phyloP scores from a whole-genome alignment of 2,888 invertebrate genomes.

The Spialia ferax region DNA sequence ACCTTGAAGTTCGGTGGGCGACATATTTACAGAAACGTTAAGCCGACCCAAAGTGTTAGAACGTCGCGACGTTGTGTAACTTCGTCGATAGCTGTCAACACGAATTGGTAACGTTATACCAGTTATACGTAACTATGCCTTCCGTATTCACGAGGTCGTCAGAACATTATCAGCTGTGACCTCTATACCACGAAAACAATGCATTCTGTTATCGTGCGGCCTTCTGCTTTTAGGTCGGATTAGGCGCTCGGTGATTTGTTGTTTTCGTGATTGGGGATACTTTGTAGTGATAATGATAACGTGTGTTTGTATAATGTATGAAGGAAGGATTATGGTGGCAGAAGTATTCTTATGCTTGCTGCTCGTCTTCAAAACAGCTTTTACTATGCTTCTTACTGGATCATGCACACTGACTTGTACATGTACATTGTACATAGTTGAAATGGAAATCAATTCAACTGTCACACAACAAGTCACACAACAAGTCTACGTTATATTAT shows the following conservation, averaged over 20 bases:
- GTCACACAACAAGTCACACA: no score
- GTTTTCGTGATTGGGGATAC: conserved; percentile 23
- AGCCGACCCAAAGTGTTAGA: conserved; percentile 64
- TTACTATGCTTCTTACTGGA: background rate
- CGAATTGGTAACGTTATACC: conserved; percentile 66
- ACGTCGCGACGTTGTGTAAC: conserved; percentile 45
- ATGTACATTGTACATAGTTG: no score
- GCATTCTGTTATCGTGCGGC: conserved; percentile 70
- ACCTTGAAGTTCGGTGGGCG: conserved; percentile 76
- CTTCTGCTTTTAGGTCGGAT: conserved; percentile 59
- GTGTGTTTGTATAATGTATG: background rate
- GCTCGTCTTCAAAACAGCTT: background rate
- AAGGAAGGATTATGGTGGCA: background rate
- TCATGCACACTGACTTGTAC: background rate
- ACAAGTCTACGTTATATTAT: no score
- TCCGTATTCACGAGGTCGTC: conserved; percentile 76
- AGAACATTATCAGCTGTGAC: conserved; percentile 72
- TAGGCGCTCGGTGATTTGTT: conserved; percentile 44
- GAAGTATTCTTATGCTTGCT: background rate
- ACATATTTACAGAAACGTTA: conserved; percentile 70
- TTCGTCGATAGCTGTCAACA: conserved; percentile 50
- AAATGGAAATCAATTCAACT: no score
- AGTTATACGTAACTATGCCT: conserved; percentile 65
- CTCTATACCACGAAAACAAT: conserved; percentile 67
- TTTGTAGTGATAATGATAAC: background rate